A percentile compares a stretch with the other conserved stretches of the same genome.
Conservation (phyloP, 2,797 vertebrate genomes). For the Champsocephalus gunnari region DNA sequence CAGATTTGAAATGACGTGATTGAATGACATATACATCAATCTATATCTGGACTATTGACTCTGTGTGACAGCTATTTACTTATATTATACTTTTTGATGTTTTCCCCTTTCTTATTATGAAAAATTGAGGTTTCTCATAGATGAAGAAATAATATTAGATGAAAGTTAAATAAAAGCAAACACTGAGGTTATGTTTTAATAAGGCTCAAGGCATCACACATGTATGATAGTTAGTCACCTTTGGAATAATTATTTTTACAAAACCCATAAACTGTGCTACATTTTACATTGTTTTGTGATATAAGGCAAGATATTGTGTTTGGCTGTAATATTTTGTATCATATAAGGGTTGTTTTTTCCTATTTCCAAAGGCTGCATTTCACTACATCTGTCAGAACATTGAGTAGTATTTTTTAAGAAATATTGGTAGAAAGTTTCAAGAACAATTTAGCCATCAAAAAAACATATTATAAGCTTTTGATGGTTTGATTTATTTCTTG, state of each 20-base stretch:
- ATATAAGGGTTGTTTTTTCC: too few species aligned
- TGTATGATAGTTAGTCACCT: background rate
- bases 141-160: background rate
- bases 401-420: too few species aligned
- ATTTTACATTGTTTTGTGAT: background rate
- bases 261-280: background rate
- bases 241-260: background rate
- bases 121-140: background rate
- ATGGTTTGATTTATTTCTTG: conserved; percentile 13
- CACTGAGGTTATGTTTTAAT: too few species aligned
- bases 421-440: too few species aligned
- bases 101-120: background rate
- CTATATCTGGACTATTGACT: background rate
- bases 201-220: background rate
- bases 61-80: background rate
- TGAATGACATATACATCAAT: background rate
- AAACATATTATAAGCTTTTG: background rate
- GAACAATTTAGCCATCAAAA: too few species aligned
- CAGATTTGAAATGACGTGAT: conserved; percentile 1
- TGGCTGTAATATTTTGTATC: too few species aligned
- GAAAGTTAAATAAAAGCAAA: too few species aligned
- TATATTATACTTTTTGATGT: background rate
- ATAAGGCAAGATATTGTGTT: too few species aligned
- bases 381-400: too few species aligned
- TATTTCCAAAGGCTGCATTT: too few species aligned